Percentiles rank a stretch among this genome's conserved stretches.
These are phyloP conservation scores for Dryococelus australis DNA, from an alignment of 2,888 invertebrate species.

Conservation along the genomic window DNA sequence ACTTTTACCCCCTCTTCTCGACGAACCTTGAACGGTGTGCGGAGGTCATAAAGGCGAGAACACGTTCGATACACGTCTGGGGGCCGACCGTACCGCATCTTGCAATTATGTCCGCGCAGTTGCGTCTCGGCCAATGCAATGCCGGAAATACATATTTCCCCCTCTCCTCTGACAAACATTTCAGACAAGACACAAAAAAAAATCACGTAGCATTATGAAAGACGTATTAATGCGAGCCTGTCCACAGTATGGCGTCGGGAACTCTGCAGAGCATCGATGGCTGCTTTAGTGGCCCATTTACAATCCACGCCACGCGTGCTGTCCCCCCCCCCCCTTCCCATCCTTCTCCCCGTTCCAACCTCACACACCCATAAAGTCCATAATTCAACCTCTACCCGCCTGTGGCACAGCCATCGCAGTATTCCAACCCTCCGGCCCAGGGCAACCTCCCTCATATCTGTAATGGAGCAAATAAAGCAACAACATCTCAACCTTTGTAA, in stretches of 20 bases:
- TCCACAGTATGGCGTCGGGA: not conserved
- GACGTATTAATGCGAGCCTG: not conserved
- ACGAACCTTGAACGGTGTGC: not conserved
- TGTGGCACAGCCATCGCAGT: not conserved
- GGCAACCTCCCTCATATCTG: not conserved
- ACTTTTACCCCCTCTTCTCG: too few species aligned
- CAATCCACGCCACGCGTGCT: not conserved
- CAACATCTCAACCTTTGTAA: not conserved
- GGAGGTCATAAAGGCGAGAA: not conserved
- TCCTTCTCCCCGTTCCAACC: too few species aligned
- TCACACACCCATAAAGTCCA: not conserved
- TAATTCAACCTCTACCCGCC: not conserved
- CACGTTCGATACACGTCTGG: not conserved
- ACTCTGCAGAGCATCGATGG: not conserved
- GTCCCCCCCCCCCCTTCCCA: not conserved
- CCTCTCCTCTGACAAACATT: not conserved
- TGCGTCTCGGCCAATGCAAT: not conserved
- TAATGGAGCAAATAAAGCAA: not conserved
- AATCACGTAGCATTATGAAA: not conserved
- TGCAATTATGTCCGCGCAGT: not conserved
- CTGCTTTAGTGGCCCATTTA: not conserved
- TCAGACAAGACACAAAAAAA: not conserved
- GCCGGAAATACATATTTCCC: not conserved
- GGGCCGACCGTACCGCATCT: not conserved
- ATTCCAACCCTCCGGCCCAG: not conserved